Base-by-base conservation (phyloP, 1,140 invertebrate genomes). In the Acromyrmex echinatior region DNA sequence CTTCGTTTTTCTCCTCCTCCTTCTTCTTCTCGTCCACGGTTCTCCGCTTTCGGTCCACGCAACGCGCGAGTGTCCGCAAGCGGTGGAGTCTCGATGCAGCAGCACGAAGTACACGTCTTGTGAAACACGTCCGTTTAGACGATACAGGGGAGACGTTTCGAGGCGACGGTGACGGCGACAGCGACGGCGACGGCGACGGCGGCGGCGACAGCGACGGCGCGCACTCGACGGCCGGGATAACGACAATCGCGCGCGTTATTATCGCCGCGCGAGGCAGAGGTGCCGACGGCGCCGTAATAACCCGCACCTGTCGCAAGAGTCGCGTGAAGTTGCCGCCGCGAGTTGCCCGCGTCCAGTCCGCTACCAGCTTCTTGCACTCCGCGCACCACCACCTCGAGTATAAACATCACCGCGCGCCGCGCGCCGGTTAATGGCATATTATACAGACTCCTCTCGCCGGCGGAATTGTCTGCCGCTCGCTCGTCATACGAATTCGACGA, bases 281-380 rank as follows among this genome's bases (percentile, higher is more conserved):
- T 58, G 39, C 70, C 87, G 60, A 21, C 74, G 39, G 14, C 68
- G 63, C 86, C 39, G 45, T 51, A 84, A 84, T 84, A 84, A 82
- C 68, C 45, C 14, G 56, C 80, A 84, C 80, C 70, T 84, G 80
- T 84, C 80, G 80, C 79, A 70, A 71, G 51, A 71, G 51, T 45
- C 56, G 35, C 56, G 70, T 51, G 56, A 76, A 84, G 56, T 74
- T 63, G 80, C 56, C 80, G 39, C 53, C 28, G 80, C 80, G 39
- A 16, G 66, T 25, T 31, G 56, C 49, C 31, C 65, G 49, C 21
- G 51, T 49, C 53, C 68, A 18, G 56, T 74, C 14, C n/a, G 70
- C 65, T 49, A 39, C 31, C 31, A 39, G 18, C 18, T 74, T 84
- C 80, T 25, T 49, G 71, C 70, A 28, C 70, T 84, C n/a, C 18